Base-by-base conservation (phyloP, 2,797 vertebrate genomes). In the Gadopsis bispinosus region DNA sequence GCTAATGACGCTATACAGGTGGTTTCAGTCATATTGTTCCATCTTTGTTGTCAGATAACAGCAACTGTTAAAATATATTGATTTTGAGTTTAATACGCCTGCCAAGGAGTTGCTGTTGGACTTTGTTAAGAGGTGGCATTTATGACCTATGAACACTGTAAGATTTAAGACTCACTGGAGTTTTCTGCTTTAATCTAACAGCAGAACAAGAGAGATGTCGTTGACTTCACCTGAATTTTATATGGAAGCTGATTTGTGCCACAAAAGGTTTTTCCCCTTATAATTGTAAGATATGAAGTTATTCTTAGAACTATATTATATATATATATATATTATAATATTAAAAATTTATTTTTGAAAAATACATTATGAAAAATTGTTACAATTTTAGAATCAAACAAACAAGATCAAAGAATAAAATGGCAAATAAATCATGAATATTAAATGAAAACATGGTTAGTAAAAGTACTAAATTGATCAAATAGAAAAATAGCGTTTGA, bases 21-120 rank as follows among this genome's bases (percentile, higher is more conserved):
- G 54, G 4, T 31, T 39, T 69, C 6, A 20, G 12, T 43, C 39
- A 10, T 26, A 22, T 39, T n/a, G 20, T n/a, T 55, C n/a, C 17
- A 31, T 20, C 5, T 53, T 39, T 7, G 53, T 73, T 59, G 63
- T 77, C 70, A 72, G 62, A 29, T 26, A 63, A 55, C 54, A 53
- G 55, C 5, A 62, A 29, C 47, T 14, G n/a, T n/a, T 14, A 3
- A 0, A 2, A 48, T 35, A 2, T 19, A 4, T 16, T 14, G 29
- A 33, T 26, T 26, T 22, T 22, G 4, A 20, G 29, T 20, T 50
- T 37, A 22, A 20, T 41, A 8, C 14, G 43, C 17, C 8, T 3
- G 22, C 37, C 31, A 26, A 64, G 33, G 13, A 54, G n/a, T 7
- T 66, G 11, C 2, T 43, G 26, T 22, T 8, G 13, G 14, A 16